Evolutionary conservation across 2,113 vertebrate species (phyloP), one percentile per base, ranked within the genome.

Genomic region (Bolborhynchus lineola): DNA sequence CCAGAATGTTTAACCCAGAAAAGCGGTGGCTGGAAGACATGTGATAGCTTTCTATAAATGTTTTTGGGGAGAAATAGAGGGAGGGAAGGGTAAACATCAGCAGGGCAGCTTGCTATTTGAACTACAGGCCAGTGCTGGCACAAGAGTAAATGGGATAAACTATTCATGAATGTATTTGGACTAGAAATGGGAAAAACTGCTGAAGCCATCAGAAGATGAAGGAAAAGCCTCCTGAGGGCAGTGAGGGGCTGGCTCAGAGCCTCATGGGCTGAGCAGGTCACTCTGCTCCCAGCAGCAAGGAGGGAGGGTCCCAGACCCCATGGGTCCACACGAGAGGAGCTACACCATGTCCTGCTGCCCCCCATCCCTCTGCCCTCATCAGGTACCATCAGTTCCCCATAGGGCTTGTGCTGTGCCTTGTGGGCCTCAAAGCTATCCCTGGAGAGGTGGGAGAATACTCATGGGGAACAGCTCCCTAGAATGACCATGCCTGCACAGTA

Each of bases 81-180:
- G 35, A 85, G 65, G 65, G 65, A 65, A 91, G 14, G 59, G 70
- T 82, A 82, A 96, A 91, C 87, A 78, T 49, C 75, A 82, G 75
- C 64, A 60, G 0, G 0, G 53, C 69, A 82, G 79, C 60, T 77
- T 82, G 79, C 53, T 88, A 69, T 92, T 96, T 82, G 65, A 96
- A 91, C 64, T 69, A 24, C 11, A 78, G 79, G n/a, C 69, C 53
- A 39, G 42, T 41, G 31, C 49, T 85, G 92, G 90, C 90, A 47
- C 46, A 81, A 76, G 64, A 90, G 52, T 74, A 94, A 81, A 81
- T 28, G 75, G 78, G 79, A 92, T 96, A 82, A 96, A 91, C 70
- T 88, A 69, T 92, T 78, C 75, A 65, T 65, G 83, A 82, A 69
- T 60, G 15, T 53, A 88, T 96, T 91, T 92, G 52, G 65, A 85